Conservation (phyloP, 2,113 vertebrate genomes). For the Apistogramma diplotaenia region DNA sequence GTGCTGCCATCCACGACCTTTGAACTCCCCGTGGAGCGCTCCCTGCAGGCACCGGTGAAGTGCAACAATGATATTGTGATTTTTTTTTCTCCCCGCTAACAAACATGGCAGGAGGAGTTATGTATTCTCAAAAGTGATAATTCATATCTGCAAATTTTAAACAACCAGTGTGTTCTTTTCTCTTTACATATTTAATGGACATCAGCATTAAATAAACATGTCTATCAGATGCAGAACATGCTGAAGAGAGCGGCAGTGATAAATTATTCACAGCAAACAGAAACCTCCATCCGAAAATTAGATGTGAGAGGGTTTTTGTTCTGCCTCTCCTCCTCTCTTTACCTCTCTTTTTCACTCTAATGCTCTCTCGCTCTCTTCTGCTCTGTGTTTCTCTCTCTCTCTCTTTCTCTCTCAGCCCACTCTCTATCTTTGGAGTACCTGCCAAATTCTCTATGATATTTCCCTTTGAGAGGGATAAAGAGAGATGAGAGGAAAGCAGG, state of each 20-base stretch:
- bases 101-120: not conserved
- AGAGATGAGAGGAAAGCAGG: conserved; percentile 48
- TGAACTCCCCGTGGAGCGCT: not conserved
- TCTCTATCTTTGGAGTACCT: conserved; percentile 48
- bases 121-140: conserved; percentile 11
- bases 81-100: not conserved
- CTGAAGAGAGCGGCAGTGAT: conserved; percentile 2
- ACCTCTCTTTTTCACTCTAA: conserved; percentile 29
- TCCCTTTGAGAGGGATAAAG: conserved; percentile 60
- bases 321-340: conserved; percentile 28
- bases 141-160: conserved; percentile 20
- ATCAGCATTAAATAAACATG: conserved; percentile 47
- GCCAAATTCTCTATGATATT: conserved; percentile 58
- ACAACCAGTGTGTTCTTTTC: not conserved
- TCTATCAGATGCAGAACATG: conserved; percentile 40
- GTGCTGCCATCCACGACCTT: conserved; percentile 8
- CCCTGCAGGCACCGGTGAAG: not conserved
- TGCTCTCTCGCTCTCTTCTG: conserved; percentile 1
- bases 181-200: conserved; percentile 39
- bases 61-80: conserved; percentile 6
- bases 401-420: conserved; percentile 18
- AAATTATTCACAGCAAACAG: conserved; percentile 53
- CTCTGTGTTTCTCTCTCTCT: not conserved
- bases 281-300: conserved; percentile 33
- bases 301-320: conserved; percentile 23